These are phyloP conservation scores for Onychostruthus taczanowskii DNA, from an alignment of 2,113 vertebrate species.

Conservation along the genomic window DNA sequence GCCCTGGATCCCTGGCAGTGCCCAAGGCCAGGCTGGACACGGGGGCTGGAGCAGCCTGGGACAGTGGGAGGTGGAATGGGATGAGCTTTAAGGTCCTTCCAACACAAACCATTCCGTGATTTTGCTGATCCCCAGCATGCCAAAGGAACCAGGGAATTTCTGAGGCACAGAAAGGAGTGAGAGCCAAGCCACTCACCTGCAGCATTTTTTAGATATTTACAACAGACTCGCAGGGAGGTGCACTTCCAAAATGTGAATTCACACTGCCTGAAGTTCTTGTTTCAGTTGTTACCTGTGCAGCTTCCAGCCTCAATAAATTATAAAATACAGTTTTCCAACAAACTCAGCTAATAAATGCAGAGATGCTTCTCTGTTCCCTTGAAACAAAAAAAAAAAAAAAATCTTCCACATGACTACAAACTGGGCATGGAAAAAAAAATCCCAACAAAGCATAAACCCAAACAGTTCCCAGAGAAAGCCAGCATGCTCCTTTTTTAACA, in stretches of 20 bases:
- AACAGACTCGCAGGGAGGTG: neutral
- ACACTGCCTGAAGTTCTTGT: neutral
- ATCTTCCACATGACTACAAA: neutral
- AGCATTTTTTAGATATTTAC: neutral
- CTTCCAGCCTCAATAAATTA: neutral
- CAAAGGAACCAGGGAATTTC: neutral
- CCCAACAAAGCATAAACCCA: neutral
- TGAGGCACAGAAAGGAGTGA: rapidly evolving
- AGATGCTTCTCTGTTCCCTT: neutral
- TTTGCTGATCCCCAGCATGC: neutral
- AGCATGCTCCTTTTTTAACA: neutral
- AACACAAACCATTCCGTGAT: neutral
- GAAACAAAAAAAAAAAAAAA: neutral
- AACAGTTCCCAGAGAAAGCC: neutral
- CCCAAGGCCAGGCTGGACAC: neutral
- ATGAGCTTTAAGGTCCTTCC: neutral
- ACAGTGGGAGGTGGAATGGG: neutral
- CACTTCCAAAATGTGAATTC: neutral
- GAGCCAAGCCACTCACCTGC: neutral
- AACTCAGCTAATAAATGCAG: neutral
- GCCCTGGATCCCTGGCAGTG: neutral
- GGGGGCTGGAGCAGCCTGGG: neutral
- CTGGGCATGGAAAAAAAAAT: neutral
- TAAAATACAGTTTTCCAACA: neutral
- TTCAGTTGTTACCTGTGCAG: neutral